These are phyloP conservation scores for Myripristis murdjan DNA, from an alignment of 2,797 vertebrate genomes.

Conservation along the genomic window DNA sequence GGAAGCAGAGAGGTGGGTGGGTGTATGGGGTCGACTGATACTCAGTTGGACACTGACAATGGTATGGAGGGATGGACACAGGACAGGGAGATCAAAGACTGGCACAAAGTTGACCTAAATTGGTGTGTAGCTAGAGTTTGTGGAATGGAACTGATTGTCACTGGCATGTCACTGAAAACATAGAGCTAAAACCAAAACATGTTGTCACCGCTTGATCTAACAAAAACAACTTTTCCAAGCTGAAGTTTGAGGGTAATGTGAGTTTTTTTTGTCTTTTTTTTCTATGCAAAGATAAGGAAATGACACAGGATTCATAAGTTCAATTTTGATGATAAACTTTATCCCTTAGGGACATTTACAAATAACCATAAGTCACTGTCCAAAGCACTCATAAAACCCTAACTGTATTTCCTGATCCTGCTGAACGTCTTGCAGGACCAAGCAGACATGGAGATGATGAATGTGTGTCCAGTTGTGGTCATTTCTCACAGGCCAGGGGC, in stretches of 20 bases:
- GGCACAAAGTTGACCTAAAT: slow-evolving; percentile 17
- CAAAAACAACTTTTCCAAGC: background rate
- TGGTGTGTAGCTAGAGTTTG: background rate
- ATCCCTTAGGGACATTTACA: background rate
- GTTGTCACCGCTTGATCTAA: background rate
- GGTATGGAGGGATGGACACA: slow-evolving; percentile 34
- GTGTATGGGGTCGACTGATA: slow-evolving; percentile 48
- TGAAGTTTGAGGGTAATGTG: background rate
- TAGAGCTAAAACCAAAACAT: background rate
- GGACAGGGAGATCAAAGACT: slow-evolving; percentile 59
- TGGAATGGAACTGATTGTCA: background rate
- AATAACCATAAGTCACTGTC: background rate
- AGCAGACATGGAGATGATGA: slow-evolving; percentile 42
- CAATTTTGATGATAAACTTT: background rate
- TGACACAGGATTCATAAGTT: background rate
- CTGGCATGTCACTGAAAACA: background rate
- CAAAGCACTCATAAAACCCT: background rate
- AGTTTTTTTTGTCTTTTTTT: background rate
- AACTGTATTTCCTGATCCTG: slow-evolving; percentile 23
- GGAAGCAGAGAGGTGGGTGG: slow-evolving; percentile 37
- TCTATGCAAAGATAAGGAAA: background rate
- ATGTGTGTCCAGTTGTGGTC: slow-evolving; percentile 81
- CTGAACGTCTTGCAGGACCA: slow-evolving; percentile 16
- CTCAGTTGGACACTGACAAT: slow-evolving; percentile 46
- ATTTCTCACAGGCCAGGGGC: slow-evolving; percentile 84